Base-by-base conservation (phyloP, 2,113 vertebrate genomes). In the Hystrix brachyura region DNA sequence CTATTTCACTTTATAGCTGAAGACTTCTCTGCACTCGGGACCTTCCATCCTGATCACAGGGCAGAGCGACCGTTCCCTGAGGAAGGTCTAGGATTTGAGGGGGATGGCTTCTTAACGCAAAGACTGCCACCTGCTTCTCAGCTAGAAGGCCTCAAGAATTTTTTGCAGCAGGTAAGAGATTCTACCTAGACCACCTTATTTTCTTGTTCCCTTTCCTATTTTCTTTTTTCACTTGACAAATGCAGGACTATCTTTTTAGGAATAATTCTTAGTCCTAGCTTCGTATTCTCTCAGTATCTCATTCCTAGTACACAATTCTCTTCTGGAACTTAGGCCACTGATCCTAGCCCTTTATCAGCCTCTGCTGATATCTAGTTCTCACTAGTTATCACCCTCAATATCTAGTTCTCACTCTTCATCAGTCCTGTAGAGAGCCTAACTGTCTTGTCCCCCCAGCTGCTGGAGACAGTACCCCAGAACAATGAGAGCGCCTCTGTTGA, bases 11-110 rank as follows among this genome's bases (percentile, higher is more conserved):
- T 78, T 62, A 29, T 2, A 90, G 93, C 67, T 51, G 60, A 27
- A n/a, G 32, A 81, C 34, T 76, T 53, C 88, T 78, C 90, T 51
- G 48, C n/a, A 27, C 48, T 85, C 13, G 97, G 93, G 79, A 46
- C 88, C n/a, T 97, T 97, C 74, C 94, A 93, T 76, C 32, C 85
- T 0, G 94, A 95, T 12, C 97, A 98, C 12, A 92, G 96, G 8
- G 97, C 98, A 0, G 98, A 98, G 13, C 98, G 92, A 48, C 98
- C 98, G 0, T 98, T 98, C 80, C 98, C 96, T 0, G 98, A 98
- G n/a, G 98, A 98, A 13, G 97, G 97, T 19, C 72, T 62, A 78
- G 94, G 87, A 3, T 81, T 80, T 0, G 65, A 92, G 0, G 90
- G 96, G 3, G 97, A 97, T 23, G 74, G 96, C 27, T 76, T 94